Base-by-base conservation (phyloP, 2,797 vertebrate genomes). In the Acridotheres tristis region DNA sequence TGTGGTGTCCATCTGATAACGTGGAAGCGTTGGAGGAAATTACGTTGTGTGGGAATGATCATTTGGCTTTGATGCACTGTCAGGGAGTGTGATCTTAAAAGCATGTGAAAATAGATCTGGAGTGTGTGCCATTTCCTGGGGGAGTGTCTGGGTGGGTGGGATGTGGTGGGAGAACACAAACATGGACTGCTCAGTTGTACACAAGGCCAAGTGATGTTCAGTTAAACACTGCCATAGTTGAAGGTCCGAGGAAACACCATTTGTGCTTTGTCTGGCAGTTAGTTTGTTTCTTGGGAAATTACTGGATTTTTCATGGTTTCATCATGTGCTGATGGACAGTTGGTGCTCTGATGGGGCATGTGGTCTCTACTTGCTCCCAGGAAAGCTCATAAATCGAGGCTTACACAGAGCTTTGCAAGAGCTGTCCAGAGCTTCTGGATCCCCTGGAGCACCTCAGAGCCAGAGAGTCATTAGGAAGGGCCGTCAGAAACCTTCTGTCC, bases 351-450 rank as follows among this genome's bases (percentile, higher is more conserved):
- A 36, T 61, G 51, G 9, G 43, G 43, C 47, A 20, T 2, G 27
- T 26, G 48, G 53, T 62, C 40, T 22, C 43, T 66, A 43, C 7
- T 53, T 0, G 0, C 48, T 86, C 11, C 18, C 16, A 77, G 55
- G 47, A 80, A 72, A 48, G 29, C 9, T 61, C 25, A 45, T 34
- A 68, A 65, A 55, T 34, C 11, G 55, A 65, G 32, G n/a, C 54
- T 72, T 42, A 51, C 59, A 34, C 6, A 48, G 63, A 38, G 27
- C 15, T 1, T 2, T 77, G 17, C 13, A 8, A 26, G 27, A 47
- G 32, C 25, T 72, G 32, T 57, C 32, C 69, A 72, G 40, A 66
- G n/a, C 21, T 76, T 25, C 50, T 82, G 57, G 42, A 30, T 13
- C 11, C 21, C 30, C 7, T 67, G 40, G 27, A 48, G 30, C 43